Evolutionary conservation across 2,113 vertebrate species (phyloP).

Genomic region (Pteruthius melanotis): DNA sequence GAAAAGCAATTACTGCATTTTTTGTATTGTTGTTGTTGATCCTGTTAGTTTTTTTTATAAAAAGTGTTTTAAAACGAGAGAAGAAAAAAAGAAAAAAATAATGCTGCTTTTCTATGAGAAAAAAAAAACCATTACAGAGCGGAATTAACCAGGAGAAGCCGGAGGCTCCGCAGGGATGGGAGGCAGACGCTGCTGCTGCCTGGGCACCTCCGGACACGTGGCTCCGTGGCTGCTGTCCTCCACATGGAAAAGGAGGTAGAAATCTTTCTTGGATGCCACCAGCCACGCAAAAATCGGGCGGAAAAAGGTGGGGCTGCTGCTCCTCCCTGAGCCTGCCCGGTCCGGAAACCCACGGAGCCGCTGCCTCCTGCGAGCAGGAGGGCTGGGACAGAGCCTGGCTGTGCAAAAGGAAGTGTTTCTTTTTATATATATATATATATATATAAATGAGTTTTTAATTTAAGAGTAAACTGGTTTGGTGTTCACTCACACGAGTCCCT

Average conservation of each 20-base stretch:
- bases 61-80: background rate
- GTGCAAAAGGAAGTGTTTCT: background rate
- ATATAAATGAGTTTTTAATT: slow-evolving; percentile 37
- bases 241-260: background rate
- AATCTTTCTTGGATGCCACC: background rate
- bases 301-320: background rate
- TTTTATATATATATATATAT: background rate
- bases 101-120: slow-evolving; percentile 50
- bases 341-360: background rate
- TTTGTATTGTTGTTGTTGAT: slow-evolving; percentile 26
- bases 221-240: background rate
- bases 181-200: background rate
- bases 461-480: slow-evolving; percentile 33
- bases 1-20: background rate
- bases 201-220: background rate
- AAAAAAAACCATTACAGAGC: background rate
- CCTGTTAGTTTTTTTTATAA: background rate
- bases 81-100: background rate
- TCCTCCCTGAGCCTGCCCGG: background rate
- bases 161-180: background rate
- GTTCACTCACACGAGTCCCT: background rate
- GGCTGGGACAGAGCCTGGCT: background rate
- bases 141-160: background rate
- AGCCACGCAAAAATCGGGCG: background rate
- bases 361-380: background rate